Base-by-base conservation (phyloP, 1,140 invertebrate genomes). In the Eumaeus atala region DNA sequence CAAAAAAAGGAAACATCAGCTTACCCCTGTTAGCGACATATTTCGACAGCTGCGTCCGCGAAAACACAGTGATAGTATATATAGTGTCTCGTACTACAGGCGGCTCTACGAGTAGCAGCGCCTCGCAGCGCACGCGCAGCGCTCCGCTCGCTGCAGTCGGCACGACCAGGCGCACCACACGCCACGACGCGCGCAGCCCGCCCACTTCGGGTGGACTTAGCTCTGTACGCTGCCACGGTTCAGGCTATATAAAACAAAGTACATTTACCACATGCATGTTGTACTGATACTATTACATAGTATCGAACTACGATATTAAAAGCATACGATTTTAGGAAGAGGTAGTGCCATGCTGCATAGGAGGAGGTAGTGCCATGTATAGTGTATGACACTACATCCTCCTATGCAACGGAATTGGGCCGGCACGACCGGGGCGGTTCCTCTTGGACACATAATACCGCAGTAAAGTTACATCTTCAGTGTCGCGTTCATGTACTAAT, bases 21-120 rank as follows among this genome's bases (percentile, higher is more conserved):
- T n/a, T 14, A 40, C 38, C 38, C 12, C 38, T 4, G 12, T 40
- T 77, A 54, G 78, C 70, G 12, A 82, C 74, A 49, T 72, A 82
- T 70, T 82, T 82, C 8, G 74, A 77, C 0, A 73, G 52, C 54
- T 79, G 72, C 11, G 78, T 77, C 6, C 61, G 64, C 8, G 78
- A 76, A 49, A 71, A 66, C 35, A 82, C 64, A 37, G 76, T 82
- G 40, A 82, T 73, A 21, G 70, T 70, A 38, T 63, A 53, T 38
- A 61, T 57, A 0, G 65, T 52, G 34, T 79, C 73, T 6, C 72
- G 57, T 4, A 77, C 58, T 6, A 82, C 76, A 0, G 78, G 76
- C 3, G 76, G 78, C 38, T 77, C 72, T 7, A 77, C 72, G 9
- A 57, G 36, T 14, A 81, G 58, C 44, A 68, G 55, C 0, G 78